Evolutionary conservation across 2,113 vertebrate genomes (phyloP).

Genomic region (Falcunculus frontatus): DNA sequence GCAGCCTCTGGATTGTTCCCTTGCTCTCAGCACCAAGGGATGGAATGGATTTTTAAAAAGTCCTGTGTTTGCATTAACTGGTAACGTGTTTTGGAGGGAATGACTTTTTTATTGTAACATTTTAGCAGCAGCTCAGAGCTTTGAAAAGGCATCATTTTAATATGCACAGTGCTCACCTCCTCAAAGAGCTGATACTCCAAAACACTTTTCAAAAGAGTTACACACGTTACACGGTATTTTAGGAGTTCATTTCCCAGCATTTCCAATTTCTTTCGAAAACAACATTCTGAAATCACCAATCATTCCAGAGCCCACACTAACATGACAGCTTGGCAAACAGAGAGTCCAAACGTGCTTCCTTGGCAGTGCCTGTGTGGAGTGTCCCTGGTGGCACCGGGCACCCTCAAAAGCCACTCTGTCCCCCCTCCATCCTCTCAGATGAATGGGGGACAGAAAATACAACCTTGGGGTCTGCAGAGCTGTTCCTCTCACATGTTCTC

Average conservation of each 20-base stretch:
- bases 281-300: neutral
- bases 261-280: neutral
- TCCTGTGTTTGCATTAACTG: constrained; percentile 14
- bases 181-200: neutral
- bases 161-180: neutral
- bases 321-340: neutral
- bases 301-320: neutral
- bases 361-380: neutral
- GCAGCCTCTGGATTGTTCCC: neutral
- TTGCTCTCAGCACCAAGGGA: neutral
- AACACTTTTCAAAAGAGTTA: neutral
- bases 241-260: neutral
- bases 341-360: neutral
- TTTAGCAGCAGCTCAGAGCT: constrained; percentile 11
- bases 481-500: neutral
- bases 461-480: neutral
- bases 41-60: neutral
- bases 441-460: neutral
- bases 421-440: too few species aligned
- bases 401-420: neutral
- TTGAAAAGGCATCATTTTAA: neutral
- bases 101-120: constrained; percentile 23
- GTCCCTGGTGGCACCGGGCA: neutral
- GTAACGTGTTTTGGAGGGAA: constrained; percentile 14
- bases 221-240: neutral